Evolutionary conservation across 1,140 invertebrate genomes (phyloP).

Genomic region (Leptoteleia sp.): DNA sequence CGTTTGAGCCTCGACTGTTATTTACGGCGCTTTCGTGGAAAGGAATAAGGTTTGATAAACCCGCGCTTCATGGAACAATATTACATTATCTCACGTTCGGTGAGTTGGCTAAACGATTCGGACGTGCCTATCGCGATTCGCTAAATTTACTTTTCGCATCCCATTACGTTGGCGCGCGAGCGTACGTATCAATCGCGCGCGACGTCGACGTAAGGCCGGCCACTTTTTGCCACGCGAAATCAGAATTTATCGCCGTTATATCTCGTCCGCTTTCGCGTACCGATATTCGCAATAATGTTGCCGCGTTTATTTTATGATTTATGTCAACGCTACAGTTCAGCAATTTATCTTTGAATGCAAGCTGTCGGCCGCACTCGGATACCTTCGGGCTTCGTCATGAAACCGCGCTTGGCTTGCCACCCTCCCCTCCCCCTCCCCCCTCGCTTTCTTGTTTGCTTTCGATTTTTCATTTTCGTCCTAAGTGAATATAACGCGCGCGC

Average conservation of each 20-base stretch:
- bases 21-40: too few species aligned
- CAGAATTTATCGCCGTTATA: constrained; percentile 37
- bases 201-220: constrained; percentile 12
- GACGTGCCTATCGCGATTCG: constrained; percentile 36
- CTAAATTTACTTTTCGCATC: constrained; percentile 46
- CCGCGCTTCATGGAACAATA: constrained; percentile 2
- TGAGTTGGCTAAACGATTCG: constrained; percentile 21
- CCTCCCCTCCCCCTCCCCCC: constrained; percentile 1
- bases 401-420: neutral
- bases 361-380: constrained; percentile 61
- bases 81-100: constrained; percentile 30
- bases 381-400: constrained; percentile 51
- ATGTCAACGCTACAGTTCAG: constrained; percentile 58
- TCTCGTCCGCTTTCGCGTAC: constrained; percentile 2
- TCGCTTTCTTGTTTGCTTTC: constrained; percentile 19
- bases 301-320: constrained; percentile 60
- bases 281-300: constrained; percentile 44
- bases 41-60: too few species aligned
- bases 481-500: constrained; percentile 3
- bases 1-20: too few species aligned
- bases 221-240: constrained; percentile 14
- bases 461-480: constrained; percentile 40
- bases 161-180: constrained; percentile 22
- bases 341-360: constrained; percentile 65
- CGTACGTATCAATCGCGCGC: constrained; percentile 34